Conservation (phyloP, 2,888 invertebrate species). For the Coecobrya sp. region DNA sequence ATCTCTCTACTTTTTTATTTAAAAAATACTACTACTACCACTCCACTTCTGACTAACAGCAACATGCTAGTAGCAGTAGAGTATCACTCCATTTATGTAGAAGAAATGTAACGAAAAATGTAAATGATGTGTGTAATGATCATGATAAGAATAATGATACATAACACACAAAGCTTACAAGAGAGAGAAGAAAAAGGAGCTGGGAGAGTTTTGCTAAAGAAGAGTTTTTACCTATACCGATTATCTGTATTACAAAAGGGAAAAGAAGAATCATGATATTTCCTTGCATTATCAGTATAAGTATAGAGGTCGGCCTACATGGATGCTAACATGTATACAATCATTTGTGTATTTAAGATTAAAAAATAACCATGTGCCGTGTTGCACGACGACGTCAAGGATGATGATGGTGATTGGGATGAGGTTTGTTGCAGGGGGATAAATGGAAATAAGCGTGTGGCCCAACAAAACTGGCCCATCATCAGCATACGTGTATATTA, state of each 20-base stretch:
- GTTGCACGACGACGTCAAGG: constrained; percentile 11
- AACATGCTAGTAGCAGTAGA: too few relatives aligned
- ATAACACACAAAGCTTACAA: background rate
- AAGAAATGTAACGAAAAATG: background rate
- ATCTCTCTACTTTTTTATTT: background rate
- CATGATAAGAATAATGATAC: background rate
- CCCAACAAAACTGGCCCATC: background rate
- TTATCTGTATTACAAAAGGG: background rate
- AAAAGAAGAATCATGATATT: background rate
- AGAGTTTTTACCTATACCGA: too few relatives aligned
- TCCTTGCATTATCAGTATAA: background rate
- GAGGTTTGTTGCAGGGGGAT: background rate
- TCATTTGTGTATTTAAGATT: background rate
- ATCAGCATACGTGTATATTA: background rate
- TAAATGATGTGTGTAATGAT: constrained; percentile 1
- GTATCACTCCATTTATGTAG: too few relatives aligned
- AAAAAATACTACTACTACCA: background rate
- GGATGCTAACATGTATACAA: background rate
- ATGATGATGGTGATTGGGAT: background rate
- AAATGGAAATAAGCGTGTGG: constrained; percentile 25
- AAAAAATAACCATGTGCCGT: background rate
- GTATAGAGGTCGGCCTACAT: background rate
- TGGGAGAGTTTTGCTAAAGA: too few relatives aligned
- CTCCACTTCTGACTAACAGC: background rate
- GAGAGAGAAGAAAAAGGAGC: background rate